A percentile compares a stretch with the other conserved stretches of the same genome.
These are phyloP conservation scores for Dryococelus australis DNA, from an alignment of 2,888 invertebrate species.

Conservation along the genomic window DNA sequence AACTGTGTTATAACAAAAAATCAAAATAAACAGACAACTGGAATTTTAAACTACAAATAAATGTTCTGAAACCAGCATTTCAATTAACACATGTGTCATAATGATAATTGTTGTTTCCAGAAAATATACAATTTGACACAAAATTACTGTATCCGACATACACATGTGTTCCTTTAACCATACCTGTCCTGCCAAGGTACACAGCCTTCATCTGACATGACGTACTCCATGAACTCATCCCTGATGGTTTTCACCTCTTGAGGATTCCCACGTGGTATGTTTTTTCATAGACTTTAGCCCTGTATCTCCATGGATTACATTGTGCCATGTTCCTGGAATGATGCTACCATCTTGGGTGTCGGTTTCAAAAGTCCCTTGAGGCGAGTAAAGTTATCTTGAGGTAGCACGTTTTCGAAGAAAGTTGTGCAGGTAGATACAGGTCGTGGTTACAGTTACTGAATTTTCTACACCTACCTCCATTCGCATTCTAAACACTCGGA, in stretches of 20 bases:
- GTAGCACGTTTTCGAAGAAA: constrained; percentile 39
- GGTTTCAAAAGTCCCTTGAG: constrained; percentile 46
- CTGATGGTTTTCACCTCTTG: not conserved
- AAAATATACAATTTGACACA: too few species aligned
- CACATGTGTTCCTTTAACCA: not conserved
- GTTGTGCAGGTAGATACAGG: constrained; percentile 43
- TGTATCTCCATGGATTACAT: constrained; percentile 32
- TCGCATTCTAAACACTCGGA: constrained; percentile 42
- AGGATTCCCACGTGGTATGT: constrained; percentile 9
- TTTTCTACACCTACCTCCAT: constrained; percentile 41
- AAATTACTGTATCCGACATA: too few species aligned
- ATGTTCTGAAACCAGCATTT: too few species aligned
- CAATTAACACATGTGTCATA: too few species aligned
- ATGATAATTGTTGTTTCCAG: too few species aligned
- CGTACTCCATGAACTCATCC: not conserved
- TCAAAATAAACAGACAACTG: too few species aligned
- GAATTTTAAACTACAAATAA: too few species aligned
- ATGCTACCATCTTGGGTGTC: constrained; percentile 44
- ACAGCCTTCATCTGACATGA: not conserved
- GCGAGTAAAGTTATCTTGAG: constrained; percentile 45
- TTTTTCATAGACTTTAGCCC: not conserved
- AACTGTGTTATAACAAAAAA: too few species aligned
- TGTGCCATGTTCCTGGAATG: constrained; percentile 46
- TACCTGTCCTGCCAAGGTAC: not conserved
- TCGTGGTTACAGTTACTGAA: too few species aligned